These are phyloP conservation scores for Vidua chalybeata DNA, from an alignment of 2,113 vertebrate genomes.

Conservation along the genomic window DNA sequence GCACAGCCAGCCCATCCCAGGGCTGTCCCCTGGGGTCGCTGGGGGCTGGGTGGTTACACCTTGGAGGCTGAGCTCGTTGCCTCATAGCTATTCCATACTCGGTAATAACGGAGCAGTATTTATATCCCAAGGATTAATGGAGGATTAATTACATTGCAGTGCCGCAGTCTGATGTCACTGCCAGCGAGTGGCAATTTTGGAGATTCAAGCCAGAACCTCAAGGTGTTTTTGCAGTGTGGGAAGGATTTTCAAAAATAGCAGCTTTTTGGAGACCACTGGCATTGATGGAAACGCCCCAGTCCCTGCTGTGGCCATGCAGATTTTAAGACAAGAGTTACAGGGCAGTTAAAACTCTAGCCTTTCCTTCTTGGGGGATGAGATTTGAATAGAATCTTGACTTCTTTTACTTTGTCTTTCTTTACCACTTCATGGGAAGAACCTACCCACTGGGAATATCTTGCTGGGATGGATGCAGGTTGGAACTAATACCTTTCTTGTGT, in stretches of 20 bases:
- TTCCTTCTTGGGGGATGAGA: neutral
- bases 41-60: neutral
- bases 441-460: neutral
- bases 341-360: neutral
- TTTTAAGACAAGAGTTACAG: neutral
- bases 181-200: neutral
- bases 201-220: slow-evolving; percentile 43
- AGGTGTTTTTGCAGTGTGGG: slow-evolving; percentile 1
- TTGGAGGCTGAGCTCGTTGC: neutral
- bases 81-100: neutral
- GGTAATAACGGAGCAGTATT: slow-evolving; percentile 3
- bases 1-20: neutral
- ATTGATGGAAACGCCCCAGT: neutral
- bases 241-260: slow-evolving; percentile 34
- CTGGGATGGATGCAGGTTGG: neutral
- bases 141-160: slow-evolving; percentile 32
- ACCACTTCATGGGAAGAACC: neutral
- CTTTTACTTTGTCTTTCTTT: neutral
- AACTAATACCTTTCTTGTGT: neutral
- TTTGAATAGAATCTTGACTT: neutral
- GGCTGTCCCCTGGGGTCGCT: neutral
- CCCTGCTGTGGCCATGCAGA: neutral
- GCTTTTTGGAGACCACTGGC: neutral
- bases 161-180: neutral
- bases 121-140: slow-evolving; percentile 33